Base-by-base conservation (phyloP, 2,888 invertebrate species). In the Apamea anceps region DNA sequence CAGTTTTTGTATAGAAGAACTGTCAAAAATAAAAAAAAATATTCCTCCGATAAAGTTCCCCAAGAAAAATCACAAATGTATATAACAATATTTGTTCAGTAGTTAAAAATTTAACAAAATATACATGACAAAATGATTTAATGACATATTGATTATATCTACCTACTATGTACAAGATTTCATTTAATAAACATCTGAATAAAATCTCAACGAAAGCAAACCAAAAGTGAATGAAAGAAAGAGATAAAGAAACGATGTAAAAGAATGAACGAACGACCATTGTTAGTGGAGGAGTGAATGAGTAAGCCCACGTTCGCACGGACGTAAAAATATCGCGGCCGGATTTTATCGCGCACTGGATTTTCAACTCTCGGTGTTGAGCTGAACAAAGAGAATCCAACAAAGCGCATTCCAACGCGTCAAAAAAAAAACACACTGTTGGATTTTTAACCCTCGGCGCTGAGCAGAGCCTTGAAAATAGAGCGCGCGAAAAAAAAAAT, bases 271-370 rank as follows among this genome's bases (percentile, higher is more conserved):
- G 32, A 68, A 72, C 25, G 21, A 66, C 51, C 25, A 28, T 57
- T 83, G 72, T 72, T 37, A 72, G 60, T 18, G 54, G 0, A 72
- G 48, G 67, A 72, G 28, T 28, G 81, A 83, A 83, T 45, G 77
- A 83, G 66, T 54, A 37, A 57, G 57, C 25, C 25, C 25, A 12
- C 10, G 12, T 57, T 12, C 57, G 10, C 25, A 57, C 25, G 25
- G 10, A 51, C 51, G 51, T 51, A 18, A 51, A 51, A 51, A 51
- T 18, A 51, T 51, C 51, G 18, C 18, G 51, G 21, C 7, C 1
- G 21, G 51, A 21, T 54, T 54, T 54, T 54, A 51, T 51, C 8
- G 21, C 54, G 54, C 54, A 54, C 21, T 54, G 12, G 13, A 60
- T n/a, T n/a, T 57, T n/a, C 5, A 13, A n/a, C 57, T n/a, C 0